These are phyloP conservation scores for Drosophila heteroneura DNA, from an alignment of 2,888 invertebrate species.

Conservation along the genomic window DNA sequence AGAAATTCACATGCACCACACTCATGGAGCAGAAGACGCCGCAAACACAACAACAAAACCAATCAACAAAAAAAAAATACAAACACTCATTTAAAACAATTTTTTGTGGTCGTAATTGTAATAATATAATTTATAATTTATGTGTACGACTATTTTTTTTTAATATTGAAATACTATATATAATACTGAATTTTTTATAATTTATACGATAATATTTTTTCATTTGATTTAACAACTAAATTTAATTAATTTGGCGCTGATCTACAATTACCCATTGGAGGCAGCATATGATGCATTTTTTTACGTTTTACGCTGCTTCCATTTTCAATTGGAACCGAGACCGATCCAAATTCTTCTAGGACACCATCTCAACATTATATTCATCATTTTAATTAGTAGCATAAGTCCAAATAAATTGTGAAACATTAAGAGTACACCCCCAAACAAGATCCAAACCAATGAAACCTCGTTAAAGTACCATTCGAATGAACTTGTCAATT, in stretches of 20 bases:
- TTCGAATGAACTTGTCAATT: constrained; percentile 28
- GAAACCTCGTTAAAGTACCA: constrained; percentile 40
- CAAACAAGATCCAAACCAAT: constrained; percentile 36
- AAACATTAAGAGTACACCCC: constrained; percentile 69
- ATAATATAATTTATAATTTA: constrained; percentile 80
- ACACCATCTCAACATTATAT: constrained; percentile 74
- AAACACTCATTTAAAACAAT: constrained; percentile 65
- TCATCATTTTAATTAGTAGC: constrained; percentile 67
- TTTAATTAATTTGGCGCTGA: constrained; percentile 48
- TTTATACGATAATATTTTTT: constrained; percentile 76
- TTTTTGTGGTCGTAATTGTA: constrained; percentile 78
- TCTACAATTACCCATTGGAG: constrained; percentile 22
- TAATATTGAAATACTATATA: constrained; percentile 56
- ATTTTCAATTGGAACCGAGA: constrained; percentile 26
- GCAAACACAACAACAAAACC: constrained; percentile 35
- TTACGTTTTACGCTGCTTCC: constrained; percentile 12
- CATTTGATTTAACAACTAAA: constrained; percentile 68
- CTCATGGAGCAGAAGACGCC: constrained; percentile 28
- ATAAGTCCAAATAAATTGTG: constrained; percentile 77
- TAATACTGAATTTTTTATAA: constrained; percentile 77
- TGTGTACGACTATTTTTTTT: constrained; percentile 72
- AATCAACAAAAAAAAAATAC: constrained; percentile 38
- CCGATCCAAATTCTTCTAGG: constrained; percentile 24
- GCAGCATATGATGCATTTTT: constrained; percentile 17
- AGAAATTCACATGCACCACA: constrained; percentile 30